phyloP scores from a whole-genome alignment of 2,797 vertebrate species.

The Sebastes trivittatus region DNA sequence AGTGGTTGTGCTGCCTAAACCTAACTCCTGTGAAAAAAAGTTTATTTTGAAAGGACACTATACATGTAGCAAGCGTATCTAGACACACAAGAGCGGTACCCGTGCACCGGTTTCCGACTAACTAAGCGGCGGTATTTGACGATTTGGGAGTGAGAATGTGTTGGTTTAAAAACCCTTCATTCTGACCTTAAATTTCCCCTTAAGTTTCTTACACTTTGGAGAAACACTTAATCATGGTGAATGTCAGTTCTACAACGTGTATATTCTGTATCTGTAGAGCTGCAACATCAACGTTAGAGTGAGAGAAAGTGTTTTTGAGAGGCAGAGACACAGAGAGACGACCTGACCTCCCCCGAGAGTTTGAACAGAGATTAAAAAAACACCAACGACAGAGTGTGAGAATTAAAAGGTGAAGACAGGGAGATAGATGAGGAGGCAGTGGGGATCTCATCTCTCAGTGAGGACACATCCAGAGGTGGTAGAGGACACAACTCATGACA shows the following conservation, averaged over 20 bases:
- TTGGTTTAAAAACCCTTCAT: background rate
- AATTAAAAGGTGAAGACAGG: background rate
- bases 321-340: background rate
- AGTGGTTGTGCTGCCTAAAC: no score
- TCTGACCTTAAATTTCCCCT: background rate
- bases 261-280: background rate
- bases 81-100: no score
- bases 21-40: no score
- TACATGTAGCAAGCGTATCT: no score
- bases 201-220: background rate
- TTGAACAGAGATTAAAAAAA: constrained; percentile 14
- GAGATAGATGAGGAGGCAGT: background rate
- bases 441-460: background rate
- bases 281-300: background rate
- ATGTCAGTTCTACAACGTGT: background rate
- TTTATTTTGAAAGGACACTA: no score
- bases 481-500: background rate
- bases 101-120: no score
- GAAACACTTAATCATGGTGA: background rate
- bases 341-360: background rate
- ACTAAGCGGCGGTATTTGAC: no score
- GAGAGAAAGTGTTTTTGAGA: background rate
- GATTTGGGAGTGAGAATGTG: no score
- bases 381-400: background rate
- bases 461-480: background rate